Percentiles rank a stretch among this genome's conserved stretches.
Evolutionary conservation across 1,140 invertebrate genomes (phyloP).

Genomic region (Chlorops oryzae): DNA sequence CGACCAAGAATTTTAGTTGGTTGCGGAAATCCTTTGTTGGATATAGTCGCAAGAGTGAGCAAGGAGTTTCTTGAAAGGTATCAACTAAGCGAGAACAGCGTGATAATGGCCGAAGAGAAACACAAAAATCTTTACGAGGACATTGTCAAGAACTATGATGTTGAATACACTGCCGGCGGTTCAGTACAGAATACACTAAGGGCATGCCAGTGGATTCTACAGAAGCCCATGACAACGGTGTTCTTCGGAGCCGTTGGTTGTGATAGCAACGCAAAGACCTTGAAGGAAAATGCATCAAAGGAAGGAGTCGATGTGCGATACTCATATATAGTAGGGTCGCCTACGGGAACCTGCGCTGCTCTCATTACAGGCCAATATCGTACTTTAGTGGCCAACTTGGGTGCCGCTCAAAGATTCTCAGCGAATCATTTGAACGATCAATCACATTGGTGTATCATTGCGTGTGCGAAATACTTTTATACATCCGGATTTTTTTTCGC

Average conservation of each 20-base stretch:
- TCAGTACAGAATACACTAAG: slow-evolving; percentile 89
- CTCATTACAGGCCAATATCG: slow-evolving; percentile 51
- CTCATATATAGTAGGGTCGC: slow-evolving; percentile 64
- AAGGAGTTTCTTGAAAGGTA: slow-evolving; percentile 65
- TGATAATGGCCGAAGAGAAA: slow-evolving; percentile 86
- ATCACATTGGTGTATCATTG: slow-evolving; percentile 22
- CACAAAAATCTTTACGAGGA: slow-evolving; percentile 65
- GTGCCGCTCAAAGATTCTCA: slow-evolving; percentile 23
- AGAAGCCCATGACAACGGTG: slow-evolving; percentile 67
- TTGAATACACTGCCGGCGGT: slow-evolving; percentile 86
- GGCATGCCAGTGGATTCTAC: slow-evolving; percentile 89
- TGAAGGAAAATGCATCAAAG: slow-evolving; percentile 69
- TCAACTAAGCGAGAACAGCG: slow-evolving; percentile 79
- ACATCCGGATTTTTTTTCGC: slow-evolving; percentile 32
- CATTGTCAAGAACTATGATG: slow-evolving; percentile 59
- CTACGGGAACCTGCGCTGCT: slow-evolving; percentile 87
- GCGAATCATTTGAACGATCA: slow-evolving; percentile 23
- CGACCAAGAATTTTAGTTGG: slow-evolving; percentile 20
- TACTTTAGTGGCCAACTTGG: slow-evolving; percentile 30
- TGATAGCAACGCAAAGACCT: slow-evolving; percentile 83
- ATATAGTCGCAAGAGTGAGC: slow-evolving; percentile 21
- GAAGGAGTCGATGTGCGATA: slow-evolving; percentile 83
- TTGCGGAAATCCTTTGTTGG: slow-evolving; percentile 33
- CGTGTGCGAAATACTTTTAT: slow-evolving; percentile 20
- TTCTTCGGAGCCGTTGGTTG: slow-evolving; percentile 93